phyloP scores from a whole-genome alignment of 2,888 invertebrate species.

The Fabriciana adippe region DNA sequence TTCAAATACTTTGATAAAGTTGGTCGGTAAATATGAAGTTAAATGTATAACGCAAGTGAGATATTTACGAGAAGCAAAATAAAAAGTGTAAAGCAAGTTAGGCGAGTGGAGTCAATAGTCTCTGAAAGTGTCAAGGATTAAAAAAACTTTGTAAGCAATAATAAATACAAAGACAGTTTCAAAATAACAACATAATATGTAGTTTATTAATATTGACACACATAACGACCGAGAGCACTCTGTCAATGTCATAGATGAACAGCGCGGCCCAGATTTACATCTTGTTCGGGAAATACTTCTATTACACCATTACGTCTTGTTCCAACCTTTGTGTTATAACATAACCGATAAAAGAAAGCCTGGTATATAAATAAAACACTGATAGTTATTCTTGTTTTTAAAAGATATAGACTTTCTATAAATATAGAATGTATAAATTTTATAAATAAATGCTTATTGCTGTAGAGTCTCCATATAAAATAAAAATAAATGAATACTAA shows the following conservation, averaged over 20 bases:
- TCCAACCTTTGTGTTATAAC: conserved; percentile 19
- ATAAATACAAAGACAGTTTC: conserved; percentile 33
- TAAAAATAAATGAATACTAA: too few species aligned
- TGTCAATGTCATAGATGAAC: conserved; percentile 39
- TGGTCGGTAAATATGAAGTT: conserved; percentile 10
- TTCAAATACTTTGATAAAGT: conserved; percentile 24
- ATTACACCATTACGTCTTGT: conserved; percentile 37
- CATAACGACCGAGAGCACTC: conserved; percentile 38
- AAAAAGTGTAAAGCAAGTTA: not conserved
- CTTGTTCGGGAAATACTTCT: conserved; percentile 39
- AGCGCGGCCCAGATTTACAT: conserved; percentile 39
- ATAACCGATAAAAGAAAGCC: conserved; percentile 8
- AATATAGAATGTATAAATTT: too few species aligned
- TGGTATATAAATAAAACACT: not conserved
- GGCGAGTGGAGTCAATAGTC: conserved; percentile 6
- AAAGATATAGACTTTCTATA: not conserved
- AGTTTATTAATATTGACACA: conserved; percentile 41
- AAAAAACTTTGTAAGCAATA: conserved; percentile 30
- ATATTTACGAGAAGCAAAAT: conserved; percentile 1
- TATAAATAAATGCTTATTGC: too few species aligned
- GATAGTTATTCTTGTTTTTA: not conserved
- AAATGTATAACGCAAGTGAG: conserved; percentile 11
- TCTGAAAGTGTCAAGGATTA: conserved; percentile 4
- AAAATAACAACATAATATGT: conserved; percentile 28
- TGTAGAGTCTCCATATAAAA: too few species aligned